Evolutionary conservation across 1,140 invertebrate genomes (phyloP).

Genomic region (Drosophila oshimai): DNA sequence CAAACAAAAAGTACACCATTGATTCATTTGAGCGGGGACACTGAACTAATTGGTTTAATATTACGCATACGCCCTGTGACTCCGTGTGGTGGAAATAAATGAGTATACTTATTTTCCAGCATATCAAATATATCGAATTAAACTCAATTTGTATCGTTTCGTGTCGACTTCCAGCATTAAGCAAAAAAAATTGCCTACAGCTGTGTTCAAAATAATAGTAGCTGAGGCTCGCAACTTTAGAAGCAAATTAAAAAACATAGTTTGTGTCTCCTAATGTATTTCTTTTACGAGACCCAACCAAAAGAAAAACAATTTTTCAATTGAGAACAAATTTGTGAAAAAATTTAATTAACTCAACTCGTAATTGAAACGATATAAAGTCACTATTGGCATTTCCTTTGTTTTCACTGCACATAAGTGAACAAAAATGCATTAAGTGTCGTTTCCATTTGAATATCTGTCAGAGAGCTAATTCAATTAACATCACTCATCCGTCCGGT

Average conservation of each 20-base stretch:
- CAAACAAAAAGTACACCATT: neutral
- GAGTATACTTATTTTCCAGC: neutral
- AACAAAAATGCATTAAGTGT: neutral
- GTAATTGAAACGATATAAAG: no score
- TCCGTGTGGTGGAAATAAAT: neutral
- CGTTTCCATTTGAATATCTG: neutral
- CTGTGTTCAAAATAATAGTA: no score
- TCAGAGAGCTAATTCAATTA: neutral
- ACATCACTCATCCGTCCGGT: slow-evolving; percentile 6
- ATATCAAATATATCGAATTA: neutral
- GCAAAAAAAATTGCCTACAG: no score
- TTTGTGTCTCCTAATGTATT: no score
- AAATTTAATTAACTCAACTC: no score
- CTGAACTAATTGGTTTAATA: slow-evolving; percentile 29
- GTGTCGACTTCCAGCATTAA: no score
- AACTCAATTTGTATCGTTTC: neutral
- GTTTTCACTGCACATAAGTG: neutral
- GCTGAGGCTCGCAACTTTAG: no score
- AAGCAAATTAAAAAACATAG: no score
- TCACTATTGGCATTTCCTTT: neutral
- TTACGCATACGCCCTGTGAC: slow-evolving; percentile 8
- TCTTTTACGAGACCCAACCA: no score
- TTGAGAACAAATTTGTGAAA: no score
- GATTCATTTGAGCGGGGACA: neutral
- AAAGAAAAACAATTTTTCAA: no score